Evolutionary conservation across 1,140 invertebrate species (phyloP), one percentile per base, ranked within the genome.

Genomic region (Bombus superbus): DNA sequence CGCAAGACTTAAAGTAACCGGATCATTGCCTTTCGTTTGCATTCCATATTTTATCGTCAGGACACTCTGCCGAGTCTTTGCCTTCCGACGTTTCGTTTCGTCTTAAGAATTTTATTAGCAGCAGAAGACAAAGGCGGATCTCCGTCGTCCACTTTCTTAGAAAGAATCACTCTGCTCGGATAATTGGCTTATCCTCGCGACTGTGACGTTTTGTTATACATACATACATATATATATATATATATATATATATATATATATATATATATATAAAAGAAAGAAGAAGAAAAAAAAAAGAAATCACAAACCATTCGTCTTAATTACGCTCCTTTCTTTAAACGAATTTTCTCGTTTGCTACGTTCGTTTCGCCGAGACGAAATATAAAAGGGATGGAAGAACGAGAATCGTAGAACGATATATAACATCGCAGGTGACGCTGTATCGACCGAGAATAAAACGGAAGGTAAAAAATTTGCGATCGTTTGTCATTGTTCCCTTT

Each of bases 31-130:
- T 80, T 62, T 62, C 22, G 25, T 84, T 79, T 72, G 32, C 68
- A 80, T 84, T 80, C 32, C 76, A 79, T 84, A 79, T 62, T 80
- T 80, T 84, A 84, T 79, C 79, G 68, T 47, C 10, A 8, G 62
- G 83, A 62, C 9, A 15, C 38, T 11, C 47, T 1, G 38, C 32
- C 15, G 25, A 59, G 38, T 32, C 47, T 79, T 59, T 71, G 18
- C 1, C 22, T 38, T 15, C 25, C 5, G 42, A 68, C 35, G 35
- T 53, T 80, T n/a, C 28, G 25, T 22, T 25, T 8, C 47, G 75
- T 59, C 83, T 79, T 47, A 47, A 79, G 83, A 44, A 62, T 84
- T 57, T 47, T 71, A 72, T 62, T 53, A 40, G 28, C n/a, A 9
- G 28, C 10, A 40, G 15, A 62, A 25, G 40, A 32, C 64, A 62